A percentile compares a stretch with the other conserved stretches of the same genome.
Conservation (phyloP, 2,888 invertebrate genomes). For the Bugulina stolonifera region DNA sequence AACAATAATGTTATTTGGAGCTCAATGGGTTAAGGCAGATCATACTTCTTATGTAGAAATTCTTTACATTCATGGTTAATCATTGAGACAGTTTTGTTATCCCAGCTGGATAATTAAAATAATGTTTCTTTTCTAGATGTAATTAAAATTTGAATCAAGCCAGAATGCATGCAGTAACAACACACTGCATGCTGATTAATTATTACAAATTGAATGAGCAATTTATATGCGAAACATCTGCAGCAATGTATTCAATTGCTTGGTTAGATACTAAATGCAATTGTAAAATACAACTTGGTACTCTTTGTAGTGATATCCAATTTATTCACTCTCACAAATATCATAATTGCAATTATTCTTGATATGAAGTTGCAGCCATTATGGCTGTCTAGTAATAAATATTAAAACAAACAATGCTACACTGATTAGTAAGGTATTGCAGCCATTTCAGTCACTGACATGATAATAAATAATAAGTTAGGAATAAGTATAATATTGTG, state of each 20-base stretch:
- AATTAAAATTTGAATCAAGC: background rate
- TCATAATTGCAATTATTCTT: background rate
- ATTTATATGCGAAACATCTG: conserved; percentile 5
- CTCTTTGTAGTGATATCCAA: background rate
- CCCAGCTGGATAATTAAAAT: conserved; percentile 8
- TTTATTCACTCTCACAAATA: background rate
- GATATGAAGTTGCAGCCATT: background rate
- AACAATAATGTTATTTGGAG: background rate
- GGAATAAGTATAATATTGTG: background rate
- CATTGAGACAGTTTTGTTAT: conserved; percentile 13
- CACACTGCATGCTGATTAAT: background rate
- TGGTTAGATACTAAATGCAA: background rate
- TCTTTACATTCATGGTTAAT: background rate
- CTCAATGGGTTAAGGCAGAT: background rate
- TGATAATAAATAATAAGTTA: background rate
- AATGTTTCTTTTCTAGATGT: background rate
- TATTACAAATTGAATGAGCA: background rate
- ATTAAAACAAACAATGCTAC: background rate
- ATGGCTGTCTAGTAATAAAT: background rate
- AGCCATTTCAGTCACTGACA: background rate
- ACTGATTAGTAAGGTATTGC: background rate
- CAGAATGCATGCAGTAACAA: background rate
- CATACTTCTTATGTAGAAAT: background rate
- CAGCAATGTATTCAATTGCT: background rate
- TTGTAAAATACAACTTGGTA: background rate